Evolutionary conservation across 2,888 invertebrate species (phyloP).

Genomic region (Polyploca ridens): DNA sequence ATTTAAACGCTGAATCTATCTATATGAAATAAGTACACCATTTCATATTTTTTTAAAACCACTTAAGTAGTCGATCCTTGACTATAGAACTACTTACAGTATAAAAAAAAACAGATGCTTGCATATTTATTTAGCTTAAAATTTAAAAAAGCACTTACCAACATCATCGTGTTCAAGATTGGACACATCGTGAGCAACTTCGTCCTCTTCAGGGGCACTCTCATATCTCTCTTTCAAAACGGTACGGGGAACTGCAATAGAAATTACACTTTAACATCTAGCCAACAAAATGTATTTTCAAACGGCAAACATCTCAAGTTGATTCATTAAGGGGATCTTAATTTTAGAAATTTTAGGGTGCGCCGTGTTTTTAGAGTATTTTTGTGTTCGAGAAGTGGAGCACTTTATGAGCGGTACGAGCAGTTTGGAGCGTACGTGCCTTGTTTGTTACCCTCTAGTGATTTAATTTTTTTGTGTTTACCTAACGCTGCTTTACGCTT

Average conservation of each 20-base stretch:
- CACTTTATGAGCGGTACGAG: conserved; percentile 41
- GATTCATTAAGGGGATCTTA: conserved; percentile 62
- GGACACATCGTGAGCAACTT: conserved; percentile 84
- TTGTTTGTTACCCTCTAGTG: conserved; percentile 21
- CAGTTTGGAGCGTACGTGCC: conserved; percentile 52
- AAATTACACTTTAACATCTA: conserved; percentile 53
- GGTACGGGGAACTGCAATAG: conserved; percentile 89
- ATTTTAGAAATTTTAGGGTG: conserved; percentile 72
- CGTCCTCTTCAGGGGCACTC: conserved; percentile 91
- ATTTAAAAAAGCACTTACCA: conserved; percentile 72
- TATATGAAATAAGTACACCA: too few relatives aligned
- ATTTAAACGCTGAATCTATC: too few relatives aligned
- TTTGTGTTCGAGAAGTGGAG: conserved; percentile 46
- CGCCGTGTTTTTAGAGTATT: conserved; percentile 58
- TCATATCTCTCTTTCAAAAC: conserved; percentile 93
- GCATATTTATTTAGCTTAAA: conserved; percentile 24
- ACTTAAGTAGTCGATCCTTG: neutral
- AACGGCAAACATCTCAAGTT: conserved; percentile 34
- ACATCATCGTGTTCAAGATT: conserved; percentile 81
- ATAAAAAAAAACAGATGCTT: conserved; percentile 19
- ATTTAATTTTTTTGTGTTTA: conserved; percentile 40
- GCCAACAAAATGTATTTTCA: conserved; percentile 38
- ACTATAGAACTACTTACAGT: neutral
- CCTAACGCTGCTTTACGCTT: conserved; percentile 24
- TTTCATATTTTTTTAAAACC: neutral